Evolutionary conservation across 2,113 vertebrate genomes (phyloP).

Genomic region (Takifugu bimaculatus): DNA sequence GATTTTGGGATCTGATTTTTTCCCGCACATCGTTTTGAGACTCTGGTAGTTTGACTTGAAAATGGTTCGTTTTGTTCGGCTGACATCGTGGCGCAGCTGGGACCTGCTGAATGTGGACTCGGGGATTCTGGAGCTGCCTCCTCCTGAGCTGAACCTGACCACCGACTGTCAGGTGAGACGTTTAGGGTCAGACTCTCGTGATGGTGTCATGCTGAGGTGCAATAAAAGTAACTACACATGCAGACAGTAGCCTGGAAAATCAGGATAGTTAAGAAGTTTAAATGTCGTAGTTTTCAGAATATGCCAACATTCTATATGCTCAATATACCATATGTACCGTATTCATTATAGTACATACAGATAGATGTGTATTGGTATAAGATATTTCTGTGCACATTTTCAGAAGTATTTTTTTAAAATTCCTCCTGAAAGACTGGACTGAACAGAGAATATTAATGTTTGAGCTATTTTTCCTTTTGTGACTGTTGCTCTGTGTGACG

Average conservation of each 20-base stretch:
- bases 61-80: constrained; percentile 69
- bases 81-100: constrained; percentile 76
- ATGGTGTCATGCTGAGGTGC: not conserved
- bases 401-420: no score
- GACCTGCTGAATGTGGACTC: constrained; percentile 69
- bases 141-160: not conserved
- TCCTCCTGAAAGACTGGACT: no score
- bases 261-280: no score
- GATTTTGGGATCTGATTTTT: not conserved
- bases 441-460: no score
- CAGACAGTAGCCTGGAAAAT: no score
- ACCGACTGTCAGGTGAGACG: constrained; percentile 61
- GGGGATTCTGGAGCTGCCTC: constrained; percentile 42
- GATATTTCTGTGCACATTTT: no score
- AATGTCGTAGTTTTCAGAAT: no score
- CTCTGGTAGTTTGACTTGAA: not conserved
- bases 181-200: not conserved
- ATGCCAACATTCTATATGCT: no score
- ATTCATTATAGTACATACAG: no score
- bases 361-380: no score
- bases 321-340: no score
- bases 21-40: not conserved
- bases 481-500: not conserved
- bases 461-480: not conserved
- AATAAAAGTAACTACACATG: not conserved